phyloP scores from a whole-genome alignment of 2,113 vertebrate species.

The Chlamydotis undulata region DNA sequence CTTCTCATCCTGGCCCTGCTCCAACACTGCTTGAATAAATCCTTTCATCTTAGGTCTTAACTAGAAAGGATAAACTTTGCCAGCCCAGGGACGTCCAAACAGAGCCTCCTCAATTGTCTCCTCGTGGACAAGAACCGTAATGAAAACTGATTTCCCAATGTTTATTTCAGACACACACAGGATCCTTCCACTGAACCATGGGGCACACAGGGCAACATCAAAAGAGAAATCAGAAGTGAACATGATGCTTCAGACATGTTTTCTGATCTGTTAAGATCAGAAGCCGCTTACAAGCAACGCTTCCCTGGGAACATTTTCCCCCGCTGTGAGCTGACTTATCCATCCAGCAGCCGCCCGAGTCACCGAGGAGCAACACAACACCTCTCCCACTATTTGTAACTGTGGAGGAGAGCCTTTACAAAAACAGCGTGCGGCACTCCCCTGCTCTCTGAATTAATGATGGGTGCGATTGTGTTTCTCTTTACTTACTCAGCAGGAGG shows the following conservation, averaged over 20 bases:
- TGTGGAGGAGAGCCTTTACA: background rate
- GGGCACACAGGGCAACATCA: background rate
- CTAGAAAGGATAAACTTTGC: background rate
- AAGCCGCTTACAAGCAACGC: background rate
- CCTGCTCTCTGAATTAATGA: background rate
- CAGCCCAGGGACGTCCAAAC: background rate
- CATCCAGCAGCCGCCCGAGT: background rate
- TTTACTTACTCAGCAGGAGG: background rate
- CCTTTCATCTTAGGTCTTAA: background rate
- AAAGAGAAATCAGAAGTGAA: background rate
- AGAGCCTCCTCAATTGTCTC: background rate
- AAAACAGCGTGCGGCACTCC: background rate
- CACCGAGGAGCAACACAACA: background rate
- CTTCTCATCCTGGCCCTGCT: background rate
- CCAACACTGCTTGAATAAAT: background rate
- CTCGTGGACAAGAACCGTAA: background rate
- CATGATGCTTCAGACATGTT: background rate
- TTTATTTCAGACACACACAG: accelerated
- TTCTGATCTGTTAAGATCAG: background rate
- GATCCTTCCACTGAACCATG: background rate
- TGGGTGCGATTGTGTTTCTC: background rate
- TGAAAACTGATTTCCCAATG: background rate
- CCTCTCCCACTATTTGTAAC: background rate
- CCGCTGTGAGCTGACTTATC: background rate
- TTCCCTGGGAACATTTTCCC: background rate